phyloP scores from a whole-genome alignment of 2,797 vertebrate species.

The Pteronotus mesoamericanus region DNA sequence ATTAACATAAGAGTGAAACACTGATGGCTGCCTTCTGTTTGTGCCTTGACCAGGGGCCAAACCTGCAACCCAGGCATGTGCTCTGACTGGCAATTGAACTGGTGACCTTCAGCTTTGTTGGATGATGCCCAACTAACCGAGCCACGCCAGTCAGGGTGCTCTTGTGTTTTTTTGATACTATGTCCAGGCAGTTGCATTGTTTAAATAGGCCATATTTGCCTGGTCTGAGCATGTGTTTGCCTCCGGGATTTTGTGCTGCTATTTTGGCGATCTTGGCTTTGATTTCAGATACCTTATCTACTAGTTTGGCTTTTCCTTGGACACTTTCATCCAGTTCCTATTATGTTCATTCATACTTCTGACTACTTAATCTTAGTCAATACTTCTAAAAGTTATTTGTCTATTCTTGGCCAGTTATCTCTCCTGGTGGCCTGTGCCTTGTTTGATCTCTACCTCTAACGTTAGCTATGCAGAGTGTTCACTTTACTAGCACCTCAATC shows the following conservation, averaged over 20 bases:
- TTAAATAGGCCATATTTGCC: not conserved
- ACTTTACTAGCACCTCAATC: not conserved
- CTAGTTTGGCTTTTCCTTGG: not conserved
- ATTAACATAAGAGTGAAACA: not conserved
- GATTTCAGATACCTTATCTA: not conserved
- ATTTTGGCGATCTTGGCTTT: not conserved
- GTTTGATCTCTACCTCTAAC: not conserved
- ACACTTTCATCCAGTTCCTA: not conserved
- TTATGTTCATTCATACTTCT: not conserved
- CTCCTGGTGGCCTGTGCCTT: not conserved
- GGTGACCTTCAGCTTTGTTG: too few relatives aligned
- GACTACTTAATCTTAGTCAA: not conserved
- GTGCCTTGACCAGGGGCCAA: too few relatives aligned
- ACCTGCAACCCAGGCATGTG: too few relatives aligned
- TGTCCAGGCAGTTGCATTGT: not conserved
- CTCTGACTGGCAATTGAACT: too few relatives aligned
- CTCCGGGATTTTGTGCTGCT: not conserved
- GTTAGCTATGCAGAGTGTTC: rapidly evolving
- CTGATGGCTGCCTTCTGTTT: not conserved
- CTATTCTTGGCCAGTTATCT: not conserved
- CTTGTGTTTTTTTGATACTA: not conserved
- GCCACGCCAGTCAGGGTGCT: not conserved
- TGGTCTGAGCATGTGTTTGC: not conserved
- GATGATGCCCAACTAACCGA: not conserved
- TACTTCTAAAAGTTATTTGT: not conserved